These are phyloP conservation scores for Yoshiicerus persimilis DNA, from an alignment of 1,140 invertebrate genomes.

Conservation along the genomic window DNA sequence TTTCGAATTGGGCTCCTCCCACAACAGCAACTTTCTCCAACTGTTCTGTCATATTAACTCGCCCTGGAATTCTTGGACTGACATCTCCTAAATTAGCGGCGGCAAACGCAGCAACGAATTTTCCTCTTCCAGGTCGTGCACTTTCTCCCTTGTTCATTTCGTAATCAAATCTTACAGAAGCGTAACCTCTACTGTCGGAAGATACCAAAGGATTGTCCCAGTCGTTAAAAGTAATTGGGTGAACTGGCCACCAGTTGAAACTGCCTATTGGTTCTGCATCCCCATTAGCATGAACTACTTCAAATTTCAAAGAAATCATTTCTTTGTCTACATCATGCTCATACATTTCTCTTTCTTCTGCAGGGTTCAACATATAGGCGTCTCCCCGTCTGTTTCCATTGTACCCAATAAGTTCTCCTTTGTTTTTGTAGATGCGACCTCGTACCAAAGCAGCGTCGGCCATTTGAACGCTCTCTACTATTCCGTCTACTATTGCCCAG, in stretches of 20 bases:
- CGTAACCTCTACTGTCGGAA: slow-evolving; percentile 19
- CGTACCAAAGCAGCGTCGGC: not conserved
- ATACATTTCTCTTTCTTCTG: not conserved
- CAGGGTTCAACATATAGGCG: not conserved
- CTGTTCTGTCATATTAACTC: not conserved
- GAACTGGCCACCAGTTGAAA: slow-evolving; percentile 29
- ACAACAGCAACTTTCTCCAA: not conserved
- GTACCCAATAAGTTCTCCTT: not conserved
- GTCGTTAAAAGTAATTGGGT: slow-evolving; percentile 29
- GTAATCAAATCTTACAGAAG: slow-evolving; percentile 21
- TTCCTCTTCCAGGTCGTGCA: slow-evolving; percentile 10
- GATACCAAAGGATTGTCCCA: slow-evolving; percentile 15
- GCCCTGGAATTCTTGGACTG: not conserved
- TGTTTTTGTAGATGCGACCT: not conserved
- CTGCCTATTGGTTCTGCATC: not conserved
- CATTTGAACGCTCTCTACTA: slow-evolving; percentile 8
- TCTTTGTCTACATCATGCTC: not conserved
- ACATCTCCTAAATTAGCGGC: slow-evolving; percentile 39
- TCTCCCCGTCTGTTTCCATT: slow-evolving; percentile 5
- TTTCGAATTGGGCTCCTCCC: not conserved
- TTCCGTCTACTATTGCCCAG: slow-evolving; percentile 28
- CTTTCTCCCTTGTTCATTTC: not conserved
- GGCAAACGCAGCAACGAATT: slow-evolving; percentile 34
- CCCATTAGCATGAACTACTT: not conserved
- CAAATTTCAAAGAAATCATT: not conserved